Percentiles rank a stretch among this genome's conserved stretches.
phyloP scores from a whole-genome alignment of 2,113 vertebrate species.

The Spermophilus dauricus region DNA sequence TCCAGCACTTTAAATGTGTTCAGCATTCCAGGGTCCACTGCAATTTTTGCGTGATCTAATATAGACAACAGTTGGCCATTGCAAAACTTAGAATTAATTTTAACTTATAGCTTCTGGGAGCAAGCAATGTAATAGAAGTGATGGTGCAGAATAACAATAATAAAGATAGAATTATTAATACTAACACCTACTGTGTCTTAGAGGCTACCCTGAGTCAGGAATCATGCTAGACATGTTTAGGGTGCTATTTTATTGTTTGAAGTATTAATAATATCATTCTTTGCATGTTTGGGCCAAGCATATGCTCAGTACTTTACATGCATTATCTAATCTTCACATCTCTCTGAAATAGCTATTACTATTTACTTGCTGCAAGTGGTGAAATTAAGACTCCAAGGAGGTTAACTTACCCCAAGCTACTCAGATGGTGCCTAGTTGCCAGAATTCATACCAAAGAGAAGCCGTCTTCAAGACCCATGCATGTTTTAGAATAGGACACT shows the following conservation, averaged over 20 bases:
- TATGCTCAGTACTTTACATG: not conserved
- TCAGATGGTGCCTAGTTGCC: not conserved
- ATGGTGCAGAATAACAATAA: not conserved
- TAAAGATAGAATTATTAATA: not conserved
- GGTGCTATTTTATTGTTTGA: not conserved
- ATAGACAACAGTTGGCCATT: not conserved
- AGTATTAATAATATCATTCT: not conserved
- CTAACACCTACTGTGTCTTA: not conserved
- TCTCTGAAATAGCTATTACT: conserved; percentile 10
- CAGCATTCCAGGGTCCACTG: not conserved
- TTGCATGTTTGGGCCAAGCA: not conserved
- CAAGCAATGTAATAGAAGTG: not conserved
- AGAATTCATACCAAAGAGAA: not conserved
- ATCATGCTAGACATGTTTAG: not conserved
- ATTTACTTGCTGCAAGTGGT: not conserved
- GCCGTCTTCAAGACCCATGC: not conserved
- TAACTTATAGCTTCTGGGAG: not conserved
- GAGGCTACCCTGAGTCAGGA: not conserved
- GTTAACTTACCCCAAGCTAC: not conserved
- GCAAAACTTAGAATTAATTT: conserved; percentile 42
- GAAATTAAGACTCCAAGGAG: not conserved
- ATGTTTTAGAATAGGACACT: not conserved
- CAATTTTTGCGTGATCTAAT: not conserved
- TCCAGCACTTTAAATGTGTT: not conserved
- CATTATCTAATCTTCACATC: not conserved